Percentiles rank a stretch among this genome's conserved stretches.
Conservation (phyloP, 2,888 invertebrate genomes). For the Melinopterus prodromus region DNA sequence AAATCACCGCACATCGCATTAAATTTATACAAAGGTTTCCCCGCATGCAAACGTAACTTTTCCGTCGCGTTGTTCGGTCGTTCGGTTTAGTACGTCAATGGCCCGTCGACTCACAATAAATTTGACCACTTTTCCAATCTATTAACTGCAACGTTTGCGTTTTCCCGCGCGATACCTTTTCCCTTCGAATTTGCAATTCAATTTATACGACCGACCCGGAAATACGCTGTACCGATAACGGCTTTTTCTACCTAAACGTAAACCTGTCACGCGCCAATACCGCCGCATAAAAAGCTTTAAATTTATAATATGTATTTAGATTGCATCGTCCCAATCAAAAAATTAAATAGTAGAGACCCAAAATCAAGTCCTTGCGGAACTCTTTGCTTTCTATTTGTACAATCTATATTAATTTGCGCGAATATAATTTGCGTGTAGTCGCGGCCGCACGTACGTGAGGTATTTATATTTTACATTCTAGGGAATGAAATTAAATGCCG, state of each 20-base stretch:
- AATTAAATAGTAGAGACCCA: too few relatives aligned
- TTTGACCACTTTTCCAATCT: constrained; percentile 4
- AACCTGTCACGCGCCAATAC: background rate
- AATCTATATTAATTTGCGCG: too few relatives aligned
- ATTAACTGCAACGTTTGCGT: constrained; percentile 4
- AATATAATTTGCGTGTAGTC: too few relatives aligned
- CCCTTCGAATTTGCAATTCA: background rate
- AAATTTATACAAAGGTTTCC: background rate
- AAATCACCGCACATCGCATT: too few relatives aligned
- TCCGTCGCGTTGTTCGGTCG: background rate
- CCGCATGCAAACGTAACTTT: background rate
- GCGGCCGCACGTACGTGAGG: background rate
- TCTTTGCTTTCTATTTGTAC: too few relatives aligned
- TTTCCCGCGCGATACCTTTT: constrained; percentile 4
- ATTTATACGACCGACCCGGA: background rate
- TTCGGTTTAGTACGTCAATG: background rate
- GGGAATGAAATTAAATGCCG: constrained; percentile 15
- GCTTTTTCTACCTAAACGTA: background rate
- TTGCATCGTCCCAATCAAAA: too few relatives aligned
- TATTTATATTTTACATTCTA: background rate
- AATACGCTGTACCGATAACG: too few relatives aligned
- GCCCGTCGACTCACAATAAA: background rate
- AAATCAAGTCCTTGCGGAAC: too few relatives aligned
- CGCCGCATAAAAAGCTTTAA: background rate
- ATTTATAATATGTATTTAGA: too few relatives aligned